Conservation (phyloP, 1,140 invertebrate genomes). For the Pseudomyrmex cubaensis region DNA sequence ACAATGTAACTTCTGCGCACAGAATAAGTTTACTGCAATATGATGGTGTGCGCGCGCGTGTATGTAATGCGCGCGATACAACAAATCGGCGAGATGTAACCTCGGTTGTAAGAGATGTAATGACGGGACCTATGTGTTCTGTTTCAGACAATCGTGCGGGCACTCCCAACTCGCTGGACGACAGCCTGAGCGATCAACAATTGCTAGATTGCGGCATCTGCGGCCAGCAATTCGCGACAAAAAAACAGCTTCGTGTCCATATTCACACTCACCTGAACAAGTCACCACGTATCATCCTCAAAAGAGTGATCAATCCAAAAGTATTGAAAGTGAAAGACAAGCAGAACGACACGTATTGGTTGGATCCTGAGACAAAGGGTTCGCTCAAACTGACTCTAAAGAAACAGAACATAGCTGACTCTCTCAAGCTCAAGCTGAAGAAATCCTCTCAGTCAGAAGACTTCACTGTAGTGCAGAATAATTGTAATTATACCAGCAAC, state of each 20-base stretch:
- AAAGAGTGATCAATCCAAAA: constrained; percentile 77
- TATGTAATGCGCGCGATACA: constrained; percentile 45
- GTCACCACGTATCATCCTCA: constrained; percentile 79
- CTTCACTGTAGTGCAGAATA: constrained; percentile 82
- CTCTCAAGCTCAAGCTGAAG: constrained; percentile 80
- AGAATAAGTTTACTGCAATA: constrained; percentile 19
- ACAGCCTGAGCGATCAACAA: constrained; percentile 23
- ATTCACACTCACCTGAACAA: constrained; percentile 79
- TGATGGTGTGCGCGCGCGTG: neutral
- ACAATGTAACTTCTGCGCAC: constrained; percentile 52
- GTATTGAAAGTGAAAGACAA: constrained; percentile 70
- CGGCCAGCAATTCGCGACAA: constrained; percentile 76
- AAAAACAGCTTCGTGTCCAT: constrained; percentile 80
- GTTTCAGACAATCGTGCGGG: constrained; percentile 74
- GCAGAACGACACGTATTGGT: constrained; percentile 77
- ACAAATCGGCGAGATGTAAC: constrained; percentile 37
- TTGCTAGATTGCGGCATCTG: constrained; percentile 81
- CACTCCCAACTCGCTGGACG: constrained; percentile 63
- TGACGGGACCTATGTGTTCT: constrained; percentile 42
- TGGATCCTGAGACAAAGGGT: constrained; percentile 78
- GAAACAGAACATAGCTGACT: constrained; percentile 76
- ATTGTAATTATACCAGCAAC: constrained; percentile 68
- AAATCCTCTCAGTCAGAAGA: constrained; percentile 78
- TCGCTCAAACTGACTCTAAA: constrained; percentile 81
- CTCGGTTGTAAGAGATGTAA: neutral